Conservation (phyloP, 2,888 invertebrate genomes). For the Aphodius sticticus region DNA sequence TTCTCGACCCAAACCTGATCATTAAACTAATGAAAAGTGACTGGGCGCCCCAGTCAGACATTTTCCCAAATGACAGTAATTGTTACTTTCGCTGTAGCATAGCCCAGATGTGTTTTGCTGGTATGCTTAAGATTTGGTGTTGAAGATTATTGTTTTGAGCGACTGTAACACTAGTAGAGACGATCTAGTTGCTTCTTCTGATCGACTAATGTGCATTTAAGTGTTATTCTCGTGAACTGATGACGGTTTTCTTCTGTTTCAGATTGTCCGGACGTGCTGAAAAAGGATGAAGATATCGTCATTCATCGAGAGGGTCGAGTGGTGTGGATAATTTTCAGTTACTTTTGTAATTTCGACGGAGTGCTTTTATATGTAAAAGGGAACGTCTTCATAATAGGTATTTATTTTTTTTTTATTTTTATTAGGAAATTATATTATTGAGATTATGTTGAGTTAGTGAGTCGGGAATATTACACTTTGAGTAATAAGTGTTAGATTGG, state of each 20-base stretch:
- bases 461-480: not conserved
- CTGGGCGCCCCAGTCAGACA: slow-evolving; percentile 50
- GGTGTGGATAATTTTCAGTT: slow-evolving; percentile 19
- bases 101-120: not conserved
- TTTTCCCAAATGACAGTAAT: slow-evolving; percentile 55
- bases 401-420: no score
- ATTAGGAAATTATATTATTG: not conserved
- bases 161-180: slow-evolving; percentile 31
- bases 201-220: slow-evolving; percentile 51
- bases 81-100: slow-evolving; percentile 47
- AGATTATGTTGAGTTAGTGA: not conserved
- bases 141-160: slow-evolving; percentile 29
- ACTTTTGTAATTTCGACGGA: slow-evolving; percentile 38
- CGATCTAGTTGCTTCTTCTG: slow-evolving; percentile 18
- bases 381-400: not conserved
- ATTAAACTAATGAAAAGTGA: slow-evolving; percentile 57
- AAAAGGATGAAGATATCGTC: not conserved
- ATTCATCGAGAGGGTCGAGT: slow-evolving; percentile 8
- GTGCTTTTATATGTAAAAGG: slow-evolving; percentile 32
- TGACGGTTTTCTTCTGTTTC: slow-evolving; percentile 47
- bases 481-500: not conserved
- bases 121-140: not conserved
- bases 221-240: slow-evolving; percentile 46
- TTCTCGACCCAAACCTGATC: slow-evolving; percentile 40
- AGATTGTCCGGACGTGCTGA: slow-evolving; percentile 34